Percentiles rank a stretch among this genome's conserved stretches.
phyloP scores from a whole-genome alignment of 2,113 vertebrate species.

The Periophthalmus modestus region DNA sequence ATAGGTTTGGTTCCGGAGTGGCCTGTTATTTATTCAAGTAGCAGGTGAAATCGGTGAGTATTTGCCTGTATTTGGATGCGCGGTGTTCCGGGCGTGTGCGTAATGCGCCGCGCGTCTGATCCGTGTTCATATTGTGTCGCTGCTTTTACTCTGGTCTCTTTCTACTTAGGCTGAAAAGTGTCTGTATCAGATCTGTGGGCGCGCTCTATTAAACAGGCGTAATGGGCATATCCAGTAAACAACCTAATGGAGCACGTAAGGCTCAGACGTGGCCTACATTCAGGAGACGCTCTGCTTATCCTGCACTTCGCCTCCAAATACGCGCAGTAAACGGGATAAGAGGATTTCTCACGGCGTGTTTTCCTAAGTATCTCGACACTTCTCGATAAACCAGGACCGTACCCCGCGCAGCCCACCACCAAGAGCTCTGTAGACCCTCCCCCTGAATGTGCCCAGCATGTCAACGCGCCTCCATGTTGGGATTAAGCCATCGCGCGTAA shows the following conservation, averaged over 20 bases:
- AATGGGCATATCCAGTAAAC: slow-evolving; percentile 15
- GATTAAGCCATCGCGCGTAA: not conserved
- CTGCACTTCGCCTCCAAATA: not conserved
- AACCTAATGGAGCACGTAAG: not conserved
- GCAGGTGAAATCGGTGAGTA: slow-evolving; percentile 62
- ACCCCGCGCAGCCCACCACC: slow-evolving; percentile 37
- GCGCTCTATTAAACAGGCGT: slow-evolving; percentile 9
- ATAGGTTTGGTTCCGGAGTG: slow-evolving; percentile 39
- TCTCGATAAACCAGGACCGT: slow-evolving; percentile 27
- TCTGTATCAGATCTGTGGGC: slow-evolving; percentile 1
- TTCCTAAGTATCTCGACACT: slow-evolving; percentile 33
- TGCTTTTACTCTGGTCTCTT: not conserved
- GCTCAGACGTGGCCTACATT: not conserved
- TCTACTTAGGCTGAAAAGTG: slow-evolving; percentile 10
- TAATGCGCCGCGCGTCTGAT: not conserved
- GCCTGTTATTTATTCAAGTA: slow-evolving; percentile 55
- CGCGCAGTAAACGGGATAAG: slow-evolving; percentile 5
- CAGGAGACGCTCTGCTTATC: not conserved
- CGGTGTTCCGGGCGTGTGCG: not conserved
- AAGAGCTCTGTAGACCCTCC: slow-evolving; percentile 10
- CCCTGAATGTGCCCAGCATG: not conserved
- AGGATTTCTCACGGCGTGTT: slow-evolving; percentile 24
- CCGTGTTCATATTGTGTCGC: not conserved
- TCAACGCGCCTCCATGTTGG: no score
- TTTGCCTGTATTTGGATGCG: not conserved